Evolutionary conservation across 2,113 vertebrate genomes (phyloP).

Genomic region (Hassar affinis): DNA sequence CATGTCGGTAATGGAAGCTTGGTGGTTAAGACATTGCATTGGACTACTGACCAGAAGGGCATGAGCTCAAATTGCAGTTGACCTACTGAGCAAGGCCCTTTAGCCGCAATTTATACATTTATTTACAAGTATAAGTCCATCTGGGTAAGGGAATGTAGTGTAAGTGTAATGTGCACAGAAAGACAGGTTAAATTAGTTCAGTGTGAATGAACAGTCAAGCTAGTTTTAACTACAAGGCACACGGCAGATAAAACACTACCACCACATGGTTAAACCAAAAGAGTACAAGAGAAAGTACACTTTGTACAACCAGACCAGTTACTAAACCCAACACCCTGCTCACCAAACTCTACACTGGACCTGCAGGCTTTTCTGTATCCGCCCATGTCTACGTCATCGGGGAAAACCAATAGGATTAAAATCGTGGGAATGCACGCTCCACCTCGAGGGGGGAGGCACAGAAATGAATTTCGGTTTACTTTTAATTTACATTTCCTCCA

Average conservation of each 20-base stretch:
- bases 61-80: too few species aligned
- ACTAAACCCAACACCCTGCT: background rate
- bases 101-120: too few species aligned
- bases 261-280: too few species aligned
- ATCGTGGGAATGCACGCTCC: constrained; percentile 53
- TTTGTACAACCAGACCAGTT: background rate
- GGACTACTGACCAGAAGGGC: too few species aligned
- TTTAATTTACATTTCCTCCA: background rate
- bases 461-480: background rate
- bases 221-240: background rate
- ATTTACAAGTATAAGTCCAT: too few species aligned
- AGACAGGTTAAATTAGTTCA: background rate
- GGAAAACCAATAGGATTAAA: constrained; percentile 74
- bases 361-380: constrained; percentile 6
- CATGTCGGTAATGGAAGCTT: too few species aligned
- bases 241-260: background rate
- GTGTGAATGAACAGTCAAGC: background rate
- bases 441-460: constrained; percentile 11
- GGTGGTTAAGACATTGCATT: too few species aligned
- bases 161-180: background rate
- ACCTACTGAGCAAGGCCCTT: too few species aligned
- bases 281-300: too few species aligned
- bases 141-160: too few species aligned
- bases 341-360: background rate
- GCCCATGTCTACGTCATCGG: constrained; percentile 61